A percentile compares a stretch with the other conserved stretches of the same genome.
phyloP scores from a whole-genome alignment of 2,888 invertebrate genomes.

The Eupithecia subfuscata region DNA sequence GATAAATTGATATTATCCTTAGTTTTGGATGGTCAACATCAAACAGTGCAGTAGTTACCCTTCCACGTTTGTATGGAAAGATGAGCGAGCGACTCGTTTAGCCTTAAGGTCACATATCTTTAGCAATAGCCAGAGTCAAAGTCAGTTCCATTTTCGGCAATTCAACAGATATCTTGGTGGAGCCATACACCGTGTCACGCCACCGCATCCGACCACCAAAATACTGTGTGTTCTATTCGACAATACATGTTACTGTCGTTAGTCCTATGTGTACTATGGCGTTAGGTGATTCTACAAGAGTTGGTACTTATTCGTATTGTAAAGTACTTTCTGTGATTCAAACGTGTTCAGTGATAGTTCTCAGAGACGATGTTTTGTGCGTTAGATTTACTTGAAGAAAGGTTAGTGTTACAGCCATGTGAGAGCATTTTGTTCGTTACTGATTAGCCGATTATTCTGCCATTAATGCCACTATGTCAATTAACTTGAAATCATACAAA shows the following conservation, averaged over 20 bases:
- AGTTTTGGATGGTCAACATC: too few species aligned
- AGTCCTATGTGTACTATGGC: slow-evolving; percentile 16
- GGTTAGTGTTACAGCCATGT: slow-evolving; percentile 58
- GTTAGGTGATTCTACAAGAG: slow-evolving; percentile 19
- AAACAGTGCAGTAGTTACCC: too few species aligned
- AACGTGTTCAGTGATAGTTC: slow-evolving; percentile 24
- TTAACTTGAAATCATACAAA: slow-evolving; percentile 48
- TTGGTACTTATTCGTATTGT: slow-evolving; percentile 12
- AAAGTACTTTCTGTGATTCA: slow-evolving; percentile 21
- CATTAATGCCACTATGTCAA: slow-evolving; percentile 80
- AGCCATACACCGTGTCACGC: slow-evolving; percentile 17
- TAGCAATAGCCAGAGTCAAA: neutral
- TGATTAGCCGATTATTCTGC: slow-evolving; percentile 59
- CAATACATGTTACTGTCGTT: slow-evolving; percentile 10
- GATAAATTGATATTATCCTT: too few species aligned
- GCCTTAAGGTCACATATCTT: neutral
- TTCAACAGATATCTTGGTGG: neutral
- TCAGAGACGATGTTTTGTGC: slow-evolving; percentile 12
- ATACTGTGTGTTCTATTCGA: slow-evolving; percentile 15
- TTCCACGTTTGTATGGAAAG: too few species aligned
- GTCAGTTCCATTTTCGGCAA: neutral
- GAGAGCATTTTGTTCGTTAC: slow-evolving; percentile 54
- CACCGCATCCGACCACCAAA: neutral
- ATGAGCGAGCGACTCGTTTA: too few species aligned
- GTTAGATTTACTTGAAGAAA: slow-evolving; percentile 23